These are phyloP conservation scores for Anseranas semipalmata DNA, from an alignment of 2,113 vertebrate species.

Conservation along the genomic window DNA sequence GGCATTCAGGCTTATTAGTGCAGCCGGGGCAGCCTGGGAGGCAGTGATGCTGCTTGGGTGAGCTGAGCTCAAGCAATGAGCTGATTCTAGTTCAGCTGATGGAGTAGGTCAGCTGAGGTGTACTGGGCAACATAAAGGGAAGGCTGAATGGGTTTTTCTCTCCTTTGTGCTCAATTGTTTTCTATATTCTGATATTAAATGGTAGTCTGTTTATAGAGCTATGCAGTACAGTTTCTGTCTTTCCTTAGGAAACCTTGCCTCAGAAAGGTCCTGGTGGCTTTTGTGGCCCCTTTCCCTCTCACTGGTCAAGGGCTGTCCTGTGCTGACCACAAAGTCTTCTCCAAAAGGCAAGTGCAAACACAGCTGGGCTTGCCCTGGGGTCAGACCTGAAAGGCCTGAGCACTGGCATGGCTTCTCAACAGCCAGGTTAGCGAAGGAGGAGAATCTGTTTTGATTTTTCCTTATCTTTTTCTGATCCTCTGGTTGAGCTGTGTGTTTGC, in stretches of 20 bases:
- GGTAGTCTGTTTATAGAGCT: background rate
- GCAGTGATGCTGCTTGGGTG: rapidly evolving
- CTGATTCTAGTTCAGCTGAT: background rate
- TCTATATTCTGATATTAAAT: rapidly evolving
- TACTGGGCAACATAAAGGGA: rapidly evolving
- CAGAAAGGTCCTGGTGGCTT: rapidly evolving
- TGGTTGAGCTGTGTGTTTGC: background rate
- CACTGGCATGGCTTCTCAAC: background rate
- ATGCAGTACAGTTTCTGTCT: rapidly evolving
- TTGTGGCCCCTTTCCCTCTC: background rate
- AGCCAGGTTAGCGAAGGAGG: background rate
- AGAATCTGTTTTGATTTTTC: background rate
- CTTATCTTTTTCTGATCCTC: background rate
- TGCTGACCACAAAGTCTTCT: background rate
- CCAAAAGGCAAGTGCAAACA: background rate
- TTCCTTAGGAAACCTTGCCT: background rate
- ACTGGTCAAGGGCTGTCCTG: rapidly evolving
- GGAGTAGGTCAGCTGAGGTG: rapidly evolving
- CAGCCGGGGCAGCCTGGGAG: rapidly evolving
- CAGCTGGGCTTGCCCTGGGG: background rate
- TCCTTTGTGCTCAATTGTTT: rapidly evolving
- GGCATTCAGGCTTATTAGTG: background rate
- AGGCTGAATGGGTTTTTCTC: rapidly evolving
- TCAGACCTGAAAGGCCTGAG: background rate
- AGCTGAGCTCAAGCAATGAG: rapidly evolving